Evolutionary conservation across 2,888 invertebrate genomes (phyloP).

Genomic region (Drosophila colorata): DNA sequence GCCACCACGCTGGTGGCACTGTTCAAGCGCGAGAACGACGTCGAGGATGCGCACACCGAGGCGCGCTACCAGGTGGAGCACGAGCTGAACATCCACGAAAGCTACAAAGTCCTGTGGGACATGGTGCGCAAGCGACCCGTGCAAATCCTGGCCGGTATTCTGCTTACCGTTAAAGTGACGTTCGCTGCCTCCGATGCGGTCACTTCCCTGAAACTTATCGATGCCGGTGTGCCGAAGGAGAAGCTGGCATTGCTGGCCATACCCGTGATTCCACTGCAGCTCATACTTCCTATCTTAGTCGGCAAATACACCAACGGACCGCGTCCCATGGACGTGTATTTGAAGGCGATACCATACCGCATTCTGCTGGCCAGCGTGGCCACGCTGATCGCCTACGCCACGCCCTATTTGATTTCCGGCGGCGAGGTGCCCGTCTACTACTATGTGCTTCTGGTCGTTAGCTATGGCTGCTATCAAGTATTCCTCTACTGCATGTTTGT

Average conservation of each 20-base stretch:
- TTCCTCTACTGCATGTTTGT: conserved; percentile 98
- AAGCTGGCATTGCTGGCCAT: conserved; percentile 96
- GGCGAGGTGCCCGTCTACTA: conserved; percentile 90
- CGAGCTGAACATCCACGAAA: conserved; percentile 87
- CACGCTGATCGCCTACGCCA: conserved; percentile 93
- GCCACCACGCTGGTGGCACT: conserved; percentile 95
- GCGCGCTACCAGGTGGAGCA: conserved; percentile 80
- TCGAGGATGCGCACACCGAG: conserved; percentile 82
- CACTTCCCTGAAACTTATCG: conserved; percentile 96
- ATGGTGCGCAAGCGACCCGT: conserved; percentile 94
- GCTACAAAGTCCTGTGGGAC: conserved; percentile 93
- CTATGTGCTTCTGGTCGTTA: conserved; percentile 90
- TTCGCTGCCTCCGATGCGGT: conserved; percentile 98
- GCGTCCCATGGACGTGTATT: conserved; percentile 94
- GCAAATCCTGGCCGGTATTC: conserved; percentile 90
- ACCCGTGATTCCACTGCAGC: conserved; percentile 97
- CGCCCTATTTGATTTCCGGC: conserved; percentile 89
- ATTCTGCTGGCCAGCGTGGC: conserved; percentile 94
- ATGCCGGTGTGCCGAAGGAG: conserved; percentile 98
- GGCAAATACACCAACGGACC: conserved; percentile 93
- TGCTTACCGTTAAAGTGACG: conserved; percentile 96
- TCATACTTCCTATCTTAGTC: conserved; percentile 93
- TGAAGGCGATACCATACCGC: conserved; percentile 95
- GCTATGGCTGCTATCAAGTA: conserved; percentile 97
- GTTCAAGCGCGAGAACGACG: conserved; percentile 92